These are phyloP conservation scores for Steinernema feltiae DNA, from an alignment of 1,140 invertebrate genomes.

Conservation along the genomic window DNA sequence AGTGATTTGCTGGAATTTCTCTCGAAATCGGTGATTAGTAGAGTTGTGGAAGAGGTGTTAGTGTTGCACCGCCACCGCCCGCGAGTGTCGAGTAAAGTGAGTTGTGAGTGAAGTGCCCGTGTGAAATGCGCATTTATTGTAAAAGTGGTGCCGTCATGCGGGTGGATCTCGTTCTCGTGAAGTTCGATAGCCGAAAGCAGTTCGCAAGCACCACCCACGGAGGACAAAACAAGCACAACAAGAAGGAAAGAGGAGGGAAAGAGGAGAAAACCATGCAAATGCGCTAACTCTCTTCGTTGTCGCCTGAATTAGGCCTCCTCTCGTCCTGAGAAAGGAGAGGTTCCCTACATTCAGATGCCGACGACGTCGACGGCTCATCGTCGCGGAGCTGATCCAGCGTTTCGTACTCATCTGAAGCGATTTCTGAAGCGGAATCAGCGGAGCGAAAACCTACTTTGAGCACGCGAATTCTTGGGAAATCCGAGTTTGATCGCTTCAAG, in stretches of 20 bases:
- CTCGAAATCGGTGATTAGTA: slow-evolving; percentile 1
- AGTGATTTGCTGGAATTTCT: not conserved
- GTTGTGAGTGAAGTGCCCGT: not conserved
- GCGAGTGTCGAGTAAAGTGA: too few species aligned
- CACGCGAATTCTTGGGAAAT: not conserved
- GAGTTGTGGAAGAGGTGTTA: not conserved
- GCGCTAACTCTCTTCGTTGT: not conserved
- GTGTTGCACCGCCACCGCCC: not conserved
- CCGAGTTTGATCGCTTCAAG: slow-evolving; percentile 24
- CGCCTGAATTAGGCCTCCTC: not conserved
- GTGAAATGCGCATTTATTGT: not conserved
- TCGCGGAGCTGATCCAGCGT: slow-evolving; percentile 26
- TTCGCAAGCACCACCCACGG: not conserved
- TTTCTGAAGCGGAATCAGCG: not conserved
- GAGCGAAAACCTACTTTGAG: slow-evolving; percentile 19
- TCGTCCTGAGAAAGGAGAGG: not conserved
- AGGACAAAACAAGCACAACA: not conserved
- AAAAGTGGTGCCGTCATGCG: not conserved
- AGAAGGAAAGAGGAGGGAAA: slow-evolving; percentile 6
- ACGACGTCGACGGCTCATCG: not conserved
- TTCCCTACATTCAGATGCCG: slow-evolving; percentile 2
- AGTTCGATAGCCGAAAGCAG: slow-evolving; percentile 10
- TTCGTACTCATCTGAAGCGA: slow-evolving; percentile 36
- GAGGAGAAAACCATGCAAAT: slow-evolving; percentile 5
- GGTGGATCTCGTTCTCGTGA: not conserved